A percentile compares a stretch with the other conserved stretches of the same genome.
phyloP scores from a whole-genome alignment of 1,140 invertebrate genomes.

The Telenomus remus region DNA sequence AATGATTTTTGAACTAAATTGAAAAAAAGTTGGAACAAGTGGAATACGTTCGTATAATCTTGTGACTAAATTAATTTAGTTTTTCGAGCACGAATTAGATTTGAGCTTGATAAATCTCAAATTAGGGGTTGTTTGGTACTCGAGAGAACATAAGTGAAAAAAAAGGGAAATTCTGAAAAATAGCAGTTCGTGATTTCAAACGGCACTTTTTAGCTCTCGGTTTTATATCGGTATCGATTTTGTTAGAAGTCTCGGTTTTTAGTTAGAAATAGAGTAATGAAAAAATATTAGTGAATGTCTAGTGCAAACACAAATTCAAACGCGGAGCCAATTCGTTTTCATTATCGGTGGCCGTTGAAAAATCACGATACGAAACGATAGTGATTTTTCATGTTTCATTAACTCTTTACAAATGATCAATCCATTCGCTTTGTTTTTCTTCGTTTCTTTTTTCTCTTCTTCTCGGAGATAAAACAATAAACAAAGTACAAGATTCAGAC shows the following conservation, averaged over 20 bases:
- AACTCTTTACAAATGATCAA: no score
- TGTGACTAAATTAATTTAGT: no score
- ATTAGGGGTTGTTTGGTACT: conserved; percentile 19
- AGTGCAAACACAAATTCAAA: neutral
- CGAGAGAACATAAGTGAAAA: conserved; percentile 15
- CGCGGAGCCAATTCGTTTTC: no score
- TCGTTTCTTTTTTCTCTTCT: neutral
- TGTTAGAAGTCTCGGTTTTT: conserved; percentile 4
- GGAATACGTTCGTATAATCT: no score
- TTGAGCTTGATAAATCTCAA: conserved; percentile 31
- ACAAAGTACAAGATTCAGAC: no score
- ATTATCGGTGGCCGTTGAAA: no score
- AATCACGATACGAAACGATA: no score
- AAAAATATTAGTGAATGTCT: conserved; percentile 19
- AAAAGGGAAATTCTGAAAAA: conserved; percentile 28
- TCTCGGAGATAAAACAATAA: no score
- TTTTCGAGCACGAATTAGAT: conserved; percentile 21
- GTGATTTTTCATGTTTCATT: no score
- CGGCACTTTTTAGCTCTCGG: neutral
- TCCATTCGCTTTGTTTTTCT: no score
- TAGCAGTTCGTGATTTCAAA: conserved; percentile 18
- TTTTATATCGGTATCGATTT: conserved; percentile 36
- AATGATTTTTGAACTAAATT: no score
- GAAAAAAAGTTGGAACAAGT: no score
- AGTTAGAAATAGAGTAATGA: conserved; percentile 5